Evolutionary conservation across 1,140 invertebrate species (phyloP).

Genomic region (Teleopsis dalmanni): DNA sequence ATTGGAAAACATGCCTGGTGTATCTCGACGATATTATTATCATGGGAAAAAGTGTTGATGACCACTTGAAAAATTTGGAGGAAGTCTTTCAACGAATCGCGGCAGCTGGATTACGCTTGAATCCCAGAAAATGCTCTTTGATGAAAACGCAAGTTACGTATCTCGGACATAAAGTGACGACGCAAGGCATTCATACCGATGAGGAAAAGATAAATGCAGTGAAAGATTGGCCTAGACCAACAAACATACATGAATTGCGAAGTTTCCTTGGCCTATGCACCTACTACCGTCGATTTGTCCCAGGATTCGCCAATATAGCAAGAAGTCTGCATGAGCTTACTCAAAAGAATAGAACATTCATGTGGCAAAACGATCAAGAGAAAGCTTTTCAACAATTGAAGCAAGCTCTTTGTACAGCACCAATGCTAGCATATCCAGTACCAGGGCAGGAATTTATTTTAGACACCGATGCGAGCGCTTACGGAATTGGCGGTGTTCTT

Average conservation of each 20-base stretch:
- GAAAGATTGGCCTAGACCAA: background rate
- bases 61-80: conserved; percentile 4
- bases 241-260: background rate
- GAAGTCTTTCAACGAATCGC: background rate
- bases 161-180: background rate
- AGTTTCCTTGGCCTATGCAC: conserved; percentile 4
- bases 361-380: background rate
- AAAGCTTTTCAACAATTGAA: background rate
- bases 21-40: conserved; percentile 12
- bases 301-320: too few species aligned
- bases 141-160: background rate
- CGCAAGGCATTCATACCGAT: conserved; percentile 1
- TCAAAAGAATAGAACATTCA: background rate
- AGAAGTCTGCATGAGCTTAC: background rate
- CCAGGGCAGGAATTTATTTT: conserved; percentile 15
- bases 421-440: conserved; percentile 2
- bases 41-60: conserved; percentile 9
- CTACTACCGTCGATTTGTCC: too few species aligned
- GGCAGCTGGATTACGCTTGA: background rate
- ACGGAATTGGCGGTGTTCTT: conserved; percentile 16
- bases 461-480: too few species aligned
- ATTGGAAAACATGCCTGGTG: conserved; percentile 13
- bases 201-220: conserved; percentile 4
- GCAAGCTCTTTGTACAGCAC: background rate
- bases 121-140: background rate